Percentiles rank a stretch among this genome's conserved stretches.
These are phyloP conservation scores for Whitmania pigra DNA, from an alignment of 1,140 invertebrate species.

Conservation along the genomic window DNA sequence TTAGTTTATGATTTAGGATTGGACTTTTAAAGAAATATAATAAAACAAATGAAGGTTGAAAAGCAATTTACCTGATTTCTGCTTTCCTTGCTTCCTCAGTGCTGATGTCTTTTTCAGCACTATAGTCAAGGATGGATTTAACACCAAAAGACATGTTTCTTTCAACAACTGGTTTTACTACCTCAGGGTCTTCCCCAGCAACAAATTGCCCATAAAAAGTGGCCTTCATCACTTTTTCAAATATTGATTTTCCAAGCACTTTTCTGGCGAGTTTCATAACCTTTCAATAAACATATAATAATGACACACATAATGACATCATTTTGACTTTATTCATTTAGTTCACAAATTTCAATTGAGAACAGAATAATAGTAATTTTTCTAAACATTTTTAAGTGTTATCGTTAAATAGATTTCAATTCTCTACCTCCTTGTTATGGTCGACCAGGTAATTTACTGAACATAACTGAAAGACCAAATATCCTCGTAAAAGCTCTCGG, in stretches of 20 bases:
- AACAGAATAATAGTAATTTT: conserved; percentile 31
- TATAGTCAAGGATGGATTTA: conserved; percentile 96
- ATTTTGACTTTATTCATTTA: background rate
- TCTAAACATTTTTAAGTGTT: conserved; percentile 12
- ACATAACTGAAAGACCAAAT: conserved; percentile 84
- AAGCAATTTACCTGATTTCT: background rate
- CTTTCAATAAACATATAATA: conserved; percentile 47
- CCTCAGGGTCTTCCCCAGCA: conserved; percentile 36
- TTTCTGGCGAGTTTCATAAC: conserved; percentile 68
- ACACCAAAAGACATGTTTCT: conserved; percentile 82
- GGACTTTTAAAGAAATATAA: too few species aligned
- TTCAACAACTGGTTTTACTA: conserved; percentile 53
- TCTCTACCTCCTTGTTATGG: conserved; percentile 73
- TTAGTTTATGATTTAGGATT: too few species aligned
- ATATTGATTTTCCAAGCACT: conserved; percentile 72
- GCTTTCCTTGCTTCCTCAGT: conserved; percentile 73
- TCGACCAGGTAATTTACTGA: conserved; percentile 76
- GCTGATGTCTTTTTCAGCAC: conserved; percentile 90
- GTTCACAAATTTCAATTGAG: conserved; percentile 35
- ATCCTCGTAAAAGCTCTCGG: conserved; percentile 74
- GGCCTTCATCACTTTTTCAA: conserved; percentile 73
- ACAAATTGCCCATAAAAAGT: conserved; percentile 99
- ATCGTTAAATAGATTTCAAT: background rate
- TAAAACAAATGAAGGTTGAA: too few species aligned
- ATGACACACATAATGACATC: background rate